These are phyloP conservation scores for Eristalis tenax DNA, from an alignment of 2,888 invertebrate species.

Conservation along the genomic window DNA sequence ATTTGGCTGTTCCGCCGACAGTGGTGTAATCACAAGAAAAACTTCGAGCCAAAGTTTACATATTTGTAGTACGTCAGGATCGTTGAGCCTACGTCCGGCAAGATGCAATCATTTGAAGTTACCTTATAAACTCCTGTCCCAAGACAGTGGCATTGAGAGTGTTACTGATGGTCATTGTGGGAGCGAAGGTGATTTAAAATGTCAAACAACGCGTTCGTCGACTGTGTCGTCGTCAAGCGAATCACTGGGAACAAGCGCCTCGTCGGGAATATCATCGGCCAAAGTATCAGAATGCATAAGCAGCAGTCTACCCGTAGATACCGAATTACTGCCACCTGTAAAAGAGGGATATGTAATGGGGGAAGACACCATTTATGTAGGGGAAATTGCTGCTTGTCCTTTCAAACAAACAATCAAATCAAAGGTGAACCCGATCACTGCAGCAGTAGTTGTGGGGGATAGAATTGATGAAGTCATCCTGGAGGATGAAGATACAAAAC, in stretches of 20 bases:
- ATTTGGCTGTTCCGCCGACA: conserved; percentile 79
- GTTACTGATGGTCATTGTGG: conserved; percentile 72
- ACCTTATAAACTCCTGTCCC: conserved; percentile 77
- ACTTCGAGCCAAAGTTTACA: conserved; percentile 72
- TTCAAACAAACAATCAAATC: conserved; percentile 71
- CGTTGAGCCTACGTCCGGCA: conserved; percentile 75
- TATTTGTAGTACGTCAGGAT: conserved; percentile 78
- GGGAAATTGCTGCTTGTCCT: conserved; percentile 74
- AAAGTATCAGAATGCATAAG: conserved; percentile 67
- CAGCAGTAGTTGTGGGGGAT: conserved; percentile 70
- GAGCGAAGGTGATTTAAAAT: conserved; percentile 63
- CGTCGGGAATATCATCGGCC: conserved; percentile 70
- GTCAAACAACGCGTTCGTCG: conserved; percentile 56
- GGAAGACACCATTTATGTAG: conserved; percentile 78
- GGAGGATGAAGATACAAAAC: conserved; percentile 65
- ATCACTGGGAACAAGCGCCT: conserved; percentile 77
- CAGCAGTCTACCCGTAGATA: conserved; percentile 47
- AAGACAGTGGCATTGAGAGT: conserved; percentile 81
- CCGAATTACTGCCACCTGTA: conserved; percentile 55
- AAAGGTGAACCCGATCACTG: conserved; percentile 65
- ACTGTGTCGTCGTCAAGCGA: conserved; percentile 73
- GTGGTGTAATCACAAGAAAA: conserved; percentile 74
- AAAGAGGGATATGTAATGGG: conserved; percentile 55
- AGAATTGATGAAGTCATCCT: conserved; percentile 69
- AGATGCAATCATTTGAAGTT: conserved; percentile 73